Evolutionary conservation across 1,140 invertebrate species (phyloP).

Genomic region (roundworm (Caenorhabditis elegans)): WBcel235 BX284603.4:10195001-10195500

Average conservation of each 20-base stretch:
- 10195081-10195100: slow-evolving; percentile 78
- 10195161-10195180: neutral
- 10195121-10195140: slow-evolving; percentile 73
- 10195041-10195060: slow-evolving; percentile 12
- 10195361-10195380: no score
- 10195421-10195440: no score
- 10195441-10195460: no score
- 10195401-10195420: no score
- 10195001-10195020: slow-evolving; percentile 38
- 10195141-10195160: slow-evolving; percentile 6
- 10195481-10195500: no score
- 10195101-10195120: slow-evolving; percentile 75
- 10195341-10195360: no score
- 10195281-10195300: neutral
- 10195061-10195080: slow-evolving; percentile 59
- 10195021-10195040: slow-evolving; percentile 52
- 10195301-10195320: neutral
- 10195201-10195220: neutral
- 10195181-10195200: no score
- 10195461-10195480: no score
- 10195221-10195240: neutral
- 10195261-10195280: neutral
- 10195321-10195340: neutral
- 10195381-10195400: no score
- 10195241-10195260: no score